phyloP scores from a whole-genome alignment of 2,888 invertebrate species.

The Dilophus febrilis region DNA sequence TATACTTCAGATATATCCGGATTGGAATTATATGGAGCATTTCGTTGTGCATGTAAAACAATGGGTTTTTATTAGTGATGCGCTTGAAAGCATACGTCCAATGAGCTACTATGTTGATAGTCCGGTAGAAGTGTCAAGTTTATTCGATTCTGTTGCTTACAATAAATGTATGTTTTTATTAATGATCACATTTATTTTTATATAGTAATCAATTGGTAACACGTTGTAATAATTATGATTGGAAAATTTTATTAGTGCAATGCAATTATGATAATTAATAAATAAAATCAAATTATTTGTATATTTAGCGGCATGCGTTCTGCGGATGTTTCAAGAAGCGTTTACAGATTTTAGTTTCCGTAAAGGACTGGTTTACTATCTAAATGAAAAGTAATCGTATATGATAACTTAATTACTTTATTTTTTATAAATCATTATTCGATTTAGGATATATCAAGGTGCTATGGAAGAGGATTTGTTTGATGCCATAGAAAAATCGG shows the following conservation, averaged over 20 bases:
- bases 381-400: slow-evolving; percentile 22
- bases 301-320: slow-evolving; percentile 34
- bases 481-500: slow-evolving; percentile 17
- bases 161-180: slow-evolving; percentile 55
- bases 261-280: no score
- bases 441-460: slow-evolving; percentile 24
- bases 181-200: no score
- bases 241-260: no score
- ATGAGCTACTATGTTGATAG: slow-evolving; percentile 66
- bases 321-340: slow-evolving; percentile 39
- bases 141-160: slow-evolving; percentile 76
- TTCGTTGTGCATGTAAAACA: slow-evolving; percentile 61
- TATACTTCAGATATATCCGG: slow-evolving; percentile 37
- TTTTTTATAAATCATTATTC: no score
- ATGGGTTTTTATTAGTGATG: slow-evolving; percentile 53
- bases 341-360: slow-evolving; percentile 35
- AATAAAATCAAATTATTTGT: neutral
- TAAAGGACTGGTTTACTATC: slow-evolving; percentile 33
- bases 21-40: slow-evolving; percentile 58
- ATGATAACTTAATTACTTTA: no score
- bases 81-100: slow-evolving; percentile 57
- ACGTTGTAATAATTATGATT: slow-evolving; percentile 15
- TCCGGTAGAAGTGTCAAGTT: slow-evolving; percentile 65
- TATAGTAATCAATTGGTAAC: no score
- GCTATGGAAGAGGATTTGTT: slow-evolving; percentile 23